Evolutionary conservation across 2,797 vertebrate genomes (phyloP).

Genomic region (Manis javanica): DNA sequence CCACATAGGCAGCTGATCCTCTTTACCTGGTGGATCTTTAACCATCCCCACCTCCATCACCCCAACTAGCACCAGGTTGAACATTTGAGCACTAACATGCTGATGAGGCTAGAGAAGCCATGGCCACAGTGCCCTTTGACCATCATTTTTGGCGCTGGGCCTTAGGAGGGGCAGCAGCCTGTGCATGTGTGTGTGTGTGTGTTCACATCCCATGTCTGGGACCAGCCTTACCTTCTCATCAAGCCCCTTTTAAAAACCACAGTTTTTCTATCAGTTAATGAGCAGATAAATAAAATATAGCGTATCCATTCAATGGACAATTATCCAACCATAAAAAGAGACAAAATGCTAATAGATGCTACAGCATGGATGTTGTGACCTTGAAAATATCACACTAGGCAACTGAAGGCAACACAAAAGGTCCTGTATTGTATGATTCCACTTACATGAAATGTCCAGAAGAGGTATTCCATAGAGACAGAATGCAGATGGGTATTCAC

Average conservation of each 20-base stretch:
- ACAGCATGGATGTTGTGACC: background rate
- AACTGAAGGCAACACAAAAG: background rate
- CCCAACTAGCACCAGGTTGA: background rate
- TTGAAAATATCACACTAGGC: background rate
- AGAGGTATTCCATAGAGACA: background rate
- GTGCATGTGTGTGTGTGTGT: background rate
- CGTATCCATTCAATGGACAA: background rate
- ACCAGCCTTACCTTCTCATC: background rate
- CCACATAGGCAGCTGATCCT: background rate
- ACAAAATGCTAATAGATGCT: background rate
- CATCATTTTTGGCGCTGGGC: background rate
- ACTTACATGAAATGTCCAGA: background rate
- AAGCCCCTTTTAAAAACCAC: background rate
- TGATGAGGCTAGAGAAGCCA: background rate
- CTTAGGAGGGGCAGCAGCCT: background rate
- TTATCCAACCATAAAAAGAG: background rate
- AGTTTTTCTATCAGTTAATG: background rate
- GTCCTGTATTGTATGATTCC: background rate
- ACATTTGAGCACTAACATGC: background rate
- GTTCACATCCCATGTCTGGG: background rate
- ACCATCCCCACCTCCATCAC: background rate
- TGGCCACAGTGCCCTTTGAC: background rate
- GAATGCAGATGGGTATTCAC: background rate
- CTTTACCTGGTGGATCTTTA: slow-evolving; percentile 63
- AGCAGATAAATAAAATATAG: background rate